phyloP scores from a whole-genome alignment of 2,797 vertebrate species.

The Ispidina picta region DNA sequence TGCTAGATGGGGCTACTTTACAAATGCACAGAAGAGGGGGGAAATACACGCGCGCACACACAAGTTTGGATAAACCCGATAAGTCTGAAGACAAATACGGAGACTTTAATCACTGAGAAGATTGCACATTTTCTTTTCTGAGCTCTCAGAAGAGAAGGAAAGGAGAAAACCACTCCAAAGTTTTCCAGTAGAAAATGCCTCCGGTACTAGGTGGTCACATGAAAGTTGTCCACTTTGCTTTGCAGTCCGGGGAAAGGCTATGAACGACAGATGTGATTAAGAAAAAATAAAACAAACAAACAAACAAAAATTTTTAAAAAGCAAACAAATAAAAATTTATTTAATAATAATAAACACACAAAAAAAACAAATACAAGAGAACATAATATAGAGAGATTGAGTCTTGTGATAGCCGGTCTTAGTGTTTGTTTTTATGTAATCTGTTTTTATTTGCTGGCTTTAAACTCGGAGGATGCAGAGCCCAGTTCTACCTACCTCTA shows the following conservation, averaged over 20 bases:
- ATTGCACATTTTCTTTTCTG: conserved; percentile 32
- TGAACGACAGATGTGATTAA: neutral
- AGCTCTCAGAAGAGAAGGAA: conserved; percentile 7
- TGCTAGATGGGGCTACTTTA: conserved; percentile 86
- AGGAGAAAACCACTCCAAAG: conserved; percentile 20
- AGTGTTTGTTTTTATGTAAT: conserved; percentile 28
- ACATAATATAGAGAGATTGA: conserved; percentile 44
- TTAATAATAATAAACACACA: too few relatives aligned
- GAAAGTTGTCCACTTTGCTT: conserved; percentile 11
- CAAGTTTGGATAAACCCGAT: conserved; percentile 74
- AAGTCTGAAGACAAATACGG: conserved; percentile 59
- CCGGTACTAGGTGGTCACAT: conserved; percentile 49
- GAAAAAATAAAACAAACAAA: neutral
- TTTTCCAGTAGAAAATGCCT: conserved; percentile 56
- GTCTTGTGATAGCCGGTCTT: conserved; percentile 28
- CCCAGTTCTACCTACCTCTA: neutral
- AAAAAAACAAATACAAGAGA: neutral
- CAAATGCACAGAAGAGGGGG: conserved; percentile 60
- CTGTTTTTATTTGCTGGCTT: conserved; percentile 41
- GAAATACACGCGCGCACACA: neutral
- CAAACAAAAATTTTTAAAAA: neutral
- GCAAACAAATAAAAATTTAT: too few relatives aligned
- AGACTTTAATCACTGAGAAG: conserved; percentile 63
- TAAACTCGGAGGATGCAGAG: neutral
- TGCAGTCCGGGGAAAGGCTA: conserved; percentile 28